Evolutionary conservation across 2,888 invertebrate species (phyloP).

Genomic region (Lucinisca nassula): DNA sequence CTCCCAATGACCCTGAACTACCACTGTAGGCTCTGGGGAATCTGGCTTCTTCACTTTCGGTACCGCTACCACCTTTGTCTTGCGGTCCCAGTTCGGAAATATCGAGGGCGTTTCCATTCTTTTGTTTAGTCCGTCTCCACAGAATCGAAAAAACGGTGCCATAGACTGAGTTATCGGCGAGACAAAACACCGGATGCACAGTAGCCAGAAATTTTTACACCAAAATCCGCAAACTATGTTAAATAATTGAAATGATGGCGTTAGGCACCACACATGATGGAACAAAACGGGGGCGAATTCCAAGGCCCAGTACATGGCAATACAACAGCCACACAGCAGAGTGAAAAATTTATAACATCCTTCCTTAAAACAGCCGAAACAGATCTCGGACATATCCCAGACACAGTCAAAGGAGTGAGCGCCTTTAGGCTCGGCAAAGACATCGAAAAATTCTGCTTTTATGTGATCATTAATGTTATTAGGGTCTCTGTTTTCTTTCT

Average conservation of each 20-base stretch:
- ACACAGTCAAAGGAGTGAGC: constrained; percentile 47
- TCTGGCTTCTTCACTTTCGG: neutral
- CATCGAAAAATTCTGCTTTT: constrained; percentile 37
- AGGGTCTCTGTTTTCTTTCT: constrained; percentile 57
- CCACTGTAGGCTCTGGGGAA: neutral
- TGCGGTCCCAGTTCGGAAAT: constrained; percentile 24
- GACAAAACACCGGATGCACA: constrained; percentile 30
- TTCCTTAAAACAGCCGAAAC: constrained; percentile 38
- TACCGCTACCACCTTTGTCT: too few species aligned
- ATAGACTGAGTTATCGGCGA: constrained; percentile 36
- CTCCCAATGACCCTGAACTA: constrained; percentile 24
- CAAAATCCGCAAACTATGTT: constrained; percentile 42
- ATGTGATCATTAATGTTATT: constrained; percentile 56
- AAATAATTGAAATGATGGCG: constrained; percentile 32
- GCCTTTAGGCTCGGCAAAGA: constrained; percentile 46
- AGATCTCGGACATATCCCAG: constrained; percentile 57
- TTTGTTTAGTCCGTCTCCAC: constrained; percentile 37
- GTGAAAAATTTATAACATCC: constrained; percentile 40
- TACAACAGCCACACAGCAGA: constrained; percentile 50
- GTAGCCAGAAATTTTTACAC: constrained; percentile 32
- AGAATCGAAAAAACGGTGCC: constrained; percentile 28
- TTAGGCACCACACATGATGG: constrained; percentile 46
- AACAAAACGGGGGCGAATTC: constrained; percentile 55
- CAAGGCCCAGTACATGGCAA: constrained; percentile 58
- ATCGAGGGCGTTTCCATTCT: constrained; percentile 44